Base-by-base conservation (phyloP, 2,888 invertebrate species). In the Eupithecia inturbata region DNA sequence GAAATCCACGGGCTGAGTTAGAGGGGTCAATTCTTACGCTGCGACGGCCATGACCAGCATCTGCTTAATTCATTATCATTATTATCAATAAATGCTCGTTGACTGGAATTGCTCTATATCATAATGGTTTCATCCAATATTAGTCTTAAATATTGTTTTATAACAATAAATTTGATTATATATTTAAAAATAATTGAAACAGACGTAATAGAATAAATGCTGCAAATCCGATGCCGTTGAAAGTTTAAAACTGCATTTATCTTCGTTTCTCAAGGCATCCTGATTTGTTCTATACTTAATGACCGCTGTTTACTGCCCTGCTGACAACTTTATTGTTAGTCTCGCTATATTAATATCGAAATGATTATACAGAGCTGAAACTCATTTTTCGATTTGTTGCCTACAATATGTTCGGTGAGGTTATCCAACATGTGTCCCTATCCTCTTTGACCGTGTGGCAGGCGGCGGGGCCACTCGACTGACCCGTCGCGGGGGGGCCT, bases 301-400 rank as follows among this genome's bases (percentile, higher is more conserved):
- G 74, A 77, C 72, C 69, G 67, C 69, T 77, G 85, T 89, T 88
- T 88, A 89, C 84, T 83, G 84, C 84, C 83, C 80, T 81, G 83
- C 83, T 85, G 87, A 88, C 87, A 89, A 87, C 81, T 90, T 90
- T 90, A 90, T 87, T 88, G 84, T 88, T 78, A 79, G 82, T 68
- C 66, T 73, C 31, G 33, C 57, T 33, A 63, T 72, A 70, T 53
- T 41, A 66, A 74, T n/a, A 36, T 10, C 22, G 16, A 26, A 5
- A 1, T 41, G 62, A 31, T 62, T 5, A 41, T 33, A 41, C 57
- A 68, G 74, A 74, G 69, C 26, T 31, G 66, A 69, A 74, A 16
- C 68, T 67, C 28, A 64, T 57, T 68, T 53, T 33, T 68, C 26
- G 12, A 26, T 57, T 26, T 57, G 10, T 3, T 3, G n/a, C 10